Base-by-base conservation (phyloP, 2,113 vertebrate species). In the Echinops telfairi region DNA sequence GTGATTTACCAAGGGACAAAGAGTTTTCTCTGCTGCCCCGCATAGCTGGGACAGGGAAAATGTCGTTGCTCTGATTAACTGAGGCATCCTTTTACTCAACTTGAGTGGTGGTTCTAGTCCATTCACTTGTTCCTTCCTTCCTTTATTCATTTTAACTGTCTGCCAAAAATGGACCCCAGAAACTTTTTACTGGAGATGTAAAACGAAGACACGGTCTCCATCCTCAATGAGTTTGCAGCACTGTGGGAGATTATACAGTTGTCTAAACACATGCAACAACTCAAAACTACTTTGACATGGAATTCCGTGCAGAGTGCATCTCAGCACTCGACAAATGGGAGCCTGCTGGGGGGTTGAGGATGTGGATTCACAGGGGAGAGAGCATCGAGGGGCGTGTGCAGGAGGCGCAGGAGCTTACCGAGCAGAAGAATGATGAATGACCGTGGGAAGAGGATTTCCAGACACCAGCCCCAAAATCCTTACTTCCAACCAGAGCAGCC, bases 1-100 rank as follows among this genome's bases (percentile, higher is more conserved):
- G 40, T 83, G 64, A 80, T 53, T 47, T 76, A 53, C 82, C 80
- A 14, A 76, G 57, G n/a, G 36, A 81, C 27, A 66, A 75, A n/a
- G n/a, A 3, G 38, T 94, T 93, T 92, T 40, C 60, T 83, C 20
- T 96, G 38, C 19, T 87, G 57, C 66, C 36, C 27, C 29, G 9
- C 82, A 12, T 19, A 88, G 25, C 77, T 60, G 43, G 47, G 36
- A 83, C 58, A 29, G 20, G 40, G 11, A 4, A 25, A 64, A 84
- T 15, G 60, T 2, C 36, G 20, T 38, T 73, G 23, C 80, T 90
- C 79, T 93, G 36, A 76, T 86, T 80, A 71, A 83, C 19, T 6
- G 22, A 5, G n/a, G 23, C 79, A 27, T 93, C 20, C 70, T 31
- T 76, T 77, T 11, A 53, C 14, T 10, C 14, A 40, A 0, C 57